Evolutionary conservation across 2,113 vertebrate species (phyloP), one percentile per base, ranked within the genome.

Genomic region (Alaudala cheleensis): DNA sequence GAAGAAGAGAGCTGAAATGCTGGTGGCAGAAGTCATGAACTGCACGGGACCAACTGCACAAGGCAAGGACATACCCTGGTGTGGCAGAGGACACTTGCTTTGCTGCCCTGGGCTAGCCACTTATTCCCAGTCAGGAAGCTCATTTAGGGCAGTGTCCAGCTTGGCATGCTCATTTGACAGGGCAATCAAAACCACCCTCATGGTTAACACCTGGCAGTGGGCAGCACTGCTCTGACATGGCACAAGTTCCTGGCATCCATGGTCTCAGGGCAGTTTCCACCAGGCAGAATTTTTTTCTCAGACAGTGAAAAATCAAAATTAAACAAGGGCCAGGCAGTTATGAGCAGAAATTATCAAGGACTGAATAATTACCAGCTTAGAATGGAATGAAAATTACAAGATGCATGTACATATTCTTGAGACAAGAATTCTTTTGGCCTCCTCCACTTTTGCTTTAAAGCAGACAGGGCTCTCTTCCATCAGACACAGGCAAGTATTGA

Each of bases 1-100:
- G 88, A 83, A 79, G 56, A 72, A 80, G 67, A 53, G 66, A 86
- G 61, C 31, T 88, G 33, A 93, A 96, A 74, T 67, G 84, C 87
- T 82, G 15, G 69, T 94, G 84, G 89, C 74, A 81, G 81, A 90
- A 97, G 92, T 90, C 88, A 28, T 73, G 81, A 90, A 81, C 90
- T 53, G 44, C 69, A 34, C 8, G 42, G 19, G 4, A 81, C 77
- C 51, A 58, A 88, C 54, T 70, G 81, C 81, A 92, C 0, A 0
- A 78, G 86, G 69, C 37, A 84, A 57, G 4, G 29, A 50, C 65
- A 40, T 25, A 39, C 5, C 65, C 72, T 79, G 49, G 80, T 91
- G 88, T 1, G 9, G 10, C 56, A 79, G 37, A 22, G 33, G n/a
- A 54, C 25, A 23, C 1, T 25, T 42, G 72, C 56, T 76, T 69